These are phyloP conservation scores for Lepus timidus DNA, from an alignment of 2,113 vertebrate species.

Conservation along the genomic window DNA sequence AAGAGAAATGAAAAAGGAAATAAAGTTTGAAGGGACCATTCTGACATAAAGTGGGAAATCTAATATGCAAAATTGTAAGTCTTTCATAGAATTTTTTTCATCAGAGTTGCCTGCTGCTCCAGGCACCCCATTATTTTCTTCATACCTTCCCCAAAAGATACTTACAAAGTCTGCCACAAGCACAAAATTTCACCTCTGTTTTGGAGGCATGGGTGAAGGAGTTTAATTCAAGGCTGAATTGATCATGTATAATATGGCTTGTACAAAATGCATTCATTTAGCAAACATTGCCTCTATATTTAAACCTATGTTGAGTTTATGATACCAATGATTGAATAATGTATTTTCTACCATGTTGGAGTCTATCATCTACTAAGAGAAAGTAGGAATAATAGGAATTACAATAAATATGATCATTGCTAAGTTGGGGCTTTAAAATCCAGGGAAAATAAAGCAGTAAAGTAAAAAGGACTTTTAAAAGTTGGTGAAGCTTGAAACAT, in stretches of 20 bases:
- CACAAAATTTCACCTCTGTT: neutral
- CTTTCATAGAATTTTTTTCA: neutral
- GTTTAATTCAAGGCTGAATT: neutral
- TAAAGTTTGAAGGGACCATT: neutral
- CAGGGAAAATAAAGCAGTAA: neutral
- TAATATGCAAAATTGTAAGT: neutral
- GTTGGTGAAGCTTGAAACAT: neutral
- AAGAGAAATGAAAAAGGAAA: neutral
- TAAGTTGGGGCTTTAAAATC: neutral
- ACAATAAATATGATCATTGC: neutral
- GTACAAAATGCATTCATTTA: neutral
- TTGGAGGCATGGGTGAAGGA: neutral
- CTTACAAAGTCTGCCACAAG: neutral
- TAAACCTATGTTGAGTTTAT: neutral
- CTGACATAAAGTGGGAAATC: neutral
- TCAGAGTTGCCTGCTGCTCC: neutral
- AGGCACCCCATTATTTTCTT: neutral
- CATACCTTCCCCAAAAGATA: neutral
- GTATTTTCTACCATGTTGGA: neutral
- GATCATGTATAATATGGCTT: neutral
- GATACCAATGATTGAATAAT: neutral
- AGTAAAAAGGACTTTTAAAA: constrained; percentile 5
- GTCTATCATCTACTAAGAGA: neutral
- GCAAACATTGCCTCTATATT: neutral
- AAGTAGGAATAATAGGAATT: neutral